Evolutionary conservation across 2,888 invertebrate genomes (phyloP), one percentile per base, ranked within the genome.

Genomic region (Hyles lineata): DNA sequence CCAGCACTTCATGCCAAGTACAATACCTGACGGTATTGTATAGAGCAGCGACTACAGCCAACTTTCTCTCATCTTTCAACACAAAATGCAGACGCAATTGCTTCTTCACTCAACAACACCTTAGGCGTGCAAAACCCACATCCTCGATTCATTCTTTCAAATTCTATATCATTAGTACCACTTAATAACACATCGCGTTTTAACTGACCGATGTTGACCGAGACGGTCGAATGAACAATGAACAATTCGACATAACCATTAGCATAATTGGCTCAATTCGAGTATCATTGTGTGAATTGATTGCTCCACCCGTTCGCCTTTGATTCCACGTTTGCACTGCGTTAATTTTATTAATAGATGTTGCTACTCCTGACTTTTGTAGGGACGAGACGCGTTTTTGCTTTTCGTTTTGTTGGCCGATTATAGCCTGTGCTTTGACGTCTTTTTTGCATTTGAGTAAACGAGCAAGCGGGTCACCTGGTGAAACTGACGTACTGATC

Each of bases 181-280:
- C 23, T 55, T 19, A 74, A 71, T 59, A 70, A 21, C 17, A 23
- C 19, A 23, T 50, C 50, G 70, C 35, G n/a, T 52, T 35, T 25
- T 29, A 29, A 23, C 52, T n/a, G n/a, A 71, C 55, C 35, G 52
- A 21, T 55, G 32, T 70, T 32, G 23, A 25, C 25, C 71, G 23
- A 43, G 21, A 21, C 71, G 52, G 52, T 60, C 25, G 29, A 72
- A 70, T 72, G 70, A 73, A 82, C 83, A 80, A 81, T 75, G 79
- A 80, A 77, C 79, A 76, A 76, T 79, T 74, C 73, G 77, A 76
- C 79, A 77, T 78, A 77, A 77, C 73, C 75, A 84, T 87, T 84
- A 83, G 81, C 85, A 86, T 89, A 87, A 90, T 88, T 87, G 85
- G 71, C 78, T 84, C 83, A 85, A 86, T 86, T 86, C 76, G 77